Percentiles rank a stretch among this genome's conserved stretches.
These are phyloP conservation scores for Nasonia oneida DNA, from an alignment of 2,888 invertebrate species.

Conservation along the genomic window DNA sequence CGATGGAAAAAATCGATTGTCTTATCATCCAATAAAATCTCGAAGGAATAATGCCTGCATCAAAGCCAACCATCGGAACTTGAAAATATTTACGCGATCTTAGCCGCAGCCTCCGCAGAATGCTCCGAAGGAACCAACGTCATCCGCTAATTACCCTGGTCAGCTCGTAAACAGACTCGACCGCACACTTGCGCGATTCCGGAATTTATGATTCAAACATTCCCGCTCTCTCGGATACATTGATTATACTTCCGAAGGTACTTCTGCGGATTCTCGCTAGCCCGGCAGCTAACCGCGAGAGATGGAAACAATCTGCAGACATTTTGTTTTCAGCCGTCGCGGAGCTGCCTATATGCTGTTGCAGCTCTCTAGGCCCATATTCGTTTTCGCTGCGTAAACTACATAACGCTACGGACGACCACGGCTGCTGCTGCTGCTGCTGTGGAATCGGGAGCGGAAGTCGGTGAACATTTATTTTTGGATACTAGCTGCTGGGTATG, in stretches of 20 bases:
- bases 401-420: not conserved
- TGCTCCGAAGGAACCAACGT: not conserved
- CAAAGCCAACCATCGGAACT: too few relatives aligned
- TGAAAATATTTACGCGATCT: not conserved
- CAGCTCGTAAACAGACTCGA: not conserved
- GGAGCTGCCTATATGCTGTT: not conserved
- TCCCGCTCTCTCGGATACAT: slow-evolving; percentile 45
- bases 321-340: slow-evolving; percentile 31
- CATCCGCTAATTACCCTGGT: not conserved
- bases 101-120: not conserved
- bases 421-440: too few relatives aligned
- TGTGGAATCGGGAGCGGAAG: slow-evolving; percentile 56
- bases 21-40: too few relatives aligned
- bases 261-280: slow-evolving; percentile 40
- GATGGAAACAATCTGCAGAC: slow-evolving; percentile 42
- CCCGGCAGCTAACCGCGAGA: slow-evolving; percentile 15
- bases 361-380: not conserved
- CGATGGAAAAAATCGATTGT: not conserved
- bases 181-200: slow-evolving; percentile 7
- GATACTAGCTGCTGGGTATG: slow-evolving; percentile 8
- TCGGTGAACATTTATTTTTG: slow-evolving; percentile 55
- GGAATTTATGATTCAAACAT: slow-evolving; percentile 62
- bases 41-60: too few relatives aligned
- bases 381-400: not conserved
- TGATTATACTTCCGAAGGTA: slow-evolving; percentile 52